Evolutionary conservation across 35 echinoderm and acorn worm genomes (phyloP).

Genomic region (Apostichopus parvimensis): DNA sequence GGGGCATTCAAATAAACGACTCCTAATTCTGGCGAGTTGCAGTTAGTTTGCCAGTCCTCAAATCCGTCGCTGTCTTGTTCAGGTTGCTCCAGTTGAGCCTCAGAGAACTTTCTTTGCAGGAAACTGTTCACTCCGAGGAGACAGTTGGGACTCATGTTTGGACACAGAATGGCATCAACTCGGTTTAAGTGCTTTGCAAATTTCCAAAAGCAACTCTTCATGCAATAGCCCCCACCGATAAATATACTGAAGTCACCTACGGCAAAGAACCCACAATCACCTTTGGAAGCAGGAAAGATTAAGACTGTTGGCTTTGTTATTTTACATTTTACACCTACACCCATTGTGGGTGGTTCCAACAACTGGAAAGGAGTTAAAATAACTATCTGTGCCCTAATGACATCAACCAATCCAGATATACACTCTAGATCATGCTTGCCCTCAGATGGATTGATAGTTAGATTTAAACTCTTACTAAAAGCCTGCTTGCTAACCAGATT

Average conservation of each 20-base stretch:
- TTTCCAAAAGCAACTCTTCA: conserved; percentile 98
- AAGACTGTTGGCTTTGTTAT: conserved; percentile 99
- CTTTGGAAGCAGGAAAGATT: conserved; percentile 93
- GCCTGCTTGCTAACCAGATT: conserved; percentile 78
- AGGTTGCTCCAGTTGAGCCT: conserved; percentile 78
- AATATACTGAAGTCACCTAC: conserved; percentile 97
- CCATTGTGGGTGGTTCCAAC: conserved; percentile 96
- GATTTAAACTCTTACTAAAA: conserved; percentile 90
- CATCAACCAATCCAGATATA: conserved; percentile 63
- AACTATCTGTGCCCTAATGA: conserved; percentile 62
- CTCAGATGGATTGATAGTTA: conserved; percentile 87
- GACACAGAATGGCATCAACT: conserved; percentile 91
- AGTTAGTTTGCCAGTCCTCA: conserved; percentile 91
- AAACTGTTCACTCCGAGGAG: conserved; percentile 92
- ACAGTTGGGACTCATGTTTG: conserved; percentile 81
- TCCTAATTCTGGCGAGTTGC: conserved; percentile 94
- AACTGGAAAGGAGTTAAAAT: conserved; percentile 85
- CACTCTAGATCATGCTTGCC: conserved; percentile 78
- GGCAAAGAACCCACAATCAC: conserved; percentile 98
- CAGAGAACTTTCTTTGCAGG: conserved; percentile 84
- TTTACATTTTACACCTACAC: conserved; percentile 95
- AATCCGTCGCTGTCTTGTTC: conserved; percentile 69
- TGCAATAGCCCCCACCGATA: conserved; percentile 90
- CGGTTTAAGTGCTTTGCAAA: conserved; percentile 97
- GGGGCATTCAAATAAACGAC: conserved; percentile 96